phyloP scores from a whole-genome alignment of 2,888 invertebrate genomes.

The Stenchaetothrips biformis region DNA sequence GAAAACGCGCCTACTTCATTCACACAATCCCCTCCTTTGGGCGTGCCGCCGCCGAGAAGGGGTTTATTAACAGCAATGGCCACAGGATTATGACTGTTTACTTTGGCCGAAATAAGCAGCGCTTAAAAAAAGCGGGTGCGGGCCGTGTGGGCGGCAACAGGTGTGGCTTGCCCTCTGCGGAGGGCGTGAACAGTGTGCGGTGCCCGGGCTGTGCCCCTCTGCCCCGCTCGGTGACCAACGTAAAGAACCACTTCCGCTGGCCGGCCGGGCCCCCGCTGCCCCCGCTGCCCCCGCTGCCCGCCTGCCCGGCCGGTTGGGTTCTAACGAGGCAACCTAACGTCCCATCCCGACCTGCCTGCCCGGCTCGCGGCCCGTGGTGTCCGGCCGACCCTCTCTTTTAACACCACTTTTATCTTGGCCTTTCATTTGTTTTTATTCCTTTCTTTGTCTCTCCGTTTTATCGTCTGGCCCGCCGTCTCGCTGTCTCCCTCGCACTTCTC shows the following conservation, averaged over 20 bases:
- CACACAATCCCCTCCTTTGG: too few relatives aligned
- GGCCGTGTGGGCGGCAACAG: too few relatives aligned
- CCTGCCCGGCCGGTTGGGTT: conserved; percentile 10
- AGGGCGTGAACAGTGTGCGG: background rate
- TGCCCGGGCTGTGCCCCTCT: background rate
- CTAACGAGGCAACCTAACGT: conserved; percentile 4
- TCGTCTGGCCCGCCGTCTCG: conserved; percentile 14
- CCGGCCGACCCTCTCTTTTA: conserved; percentile 18
- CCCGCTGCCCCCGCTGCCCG: background rate
- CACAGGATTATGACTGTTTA: too few relatives aligned
- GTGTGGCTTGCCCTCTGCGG: background rate
- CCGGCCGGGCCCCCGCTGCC: background rate
- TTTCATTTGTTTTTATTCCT: conserved; percentile 8
- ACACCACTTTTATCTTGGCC: conserved; percentile 17
- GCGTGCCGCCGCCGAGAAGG: too few relatives aligned
- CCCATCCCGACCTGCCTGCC: background rate
- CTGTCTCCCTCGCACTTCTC: conserved; percentile 15
- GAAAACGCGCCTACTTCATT: too few relatives aligned
- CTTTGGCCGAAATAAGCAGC: too few relatives aligned
- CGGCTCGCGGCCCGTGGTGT: background rate
- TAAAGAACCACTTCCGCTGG: conserved; percentile 24
- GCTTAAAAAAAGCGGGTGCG: too few relatives aligned
- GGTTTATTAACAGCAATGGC: too few relatives aligned
- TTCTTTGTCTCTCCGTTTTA: conserved; percentile 14
- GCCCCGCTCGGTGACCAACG: conserved; percentile 14